phyloP scores from a whole-genome alignment of 2,888 invertebrate species.

The Eupithecia subumbrata region DNA sequence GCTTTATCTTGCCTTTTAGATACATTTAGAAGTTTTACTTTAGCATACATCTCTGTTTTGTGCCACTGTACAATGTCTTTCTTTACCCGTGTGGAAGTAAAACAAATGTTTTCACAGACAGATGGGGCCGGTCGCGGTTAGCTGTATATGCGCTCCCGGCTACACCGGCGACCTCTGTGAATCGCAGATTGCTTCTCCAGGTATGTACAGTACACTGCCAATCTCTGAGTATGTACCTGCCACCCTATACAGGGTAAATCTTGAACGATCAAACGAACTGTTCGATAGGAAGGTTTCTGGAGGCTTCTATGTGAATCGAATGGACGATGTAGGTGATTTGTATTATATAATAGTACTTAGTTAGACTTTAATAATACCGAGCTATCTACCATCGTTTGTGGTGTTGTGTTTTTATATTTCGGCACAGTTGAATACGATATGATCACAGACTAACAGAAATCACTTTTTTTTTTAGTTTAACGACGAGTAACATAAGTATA shows the following conservation, averaged over 20 bases:
- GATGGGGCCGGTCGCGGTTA: constrained; percentile 89
- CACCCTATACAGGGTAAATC: background rate
- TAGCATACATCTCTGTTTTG: background rate
- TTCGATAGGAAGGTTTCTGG: background rate
- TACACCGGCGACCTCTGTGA: constrained; percentile 89
- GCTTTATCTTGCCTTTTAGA: background rate
- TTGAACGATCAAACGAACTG: background rate
- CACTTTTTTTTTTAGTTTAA: no score
- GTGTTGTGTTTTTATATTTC: no score
- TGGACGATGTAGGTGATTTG: no score
- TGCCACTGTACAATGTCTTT: no score
- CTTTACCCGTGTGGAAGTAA: background rate
- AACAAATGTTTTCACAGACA: constrained; percentile 79
- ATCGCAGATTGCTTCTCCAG: constrained; percentile 81
- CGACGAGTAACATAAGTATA: background rate
- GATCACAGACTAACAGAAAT: no score
- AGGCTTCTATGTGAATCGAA: no score
- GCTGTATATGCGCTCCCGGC: constrained; percentile 87
- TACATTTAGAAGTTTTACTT: background rate
- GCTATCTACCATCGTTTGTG: no score
- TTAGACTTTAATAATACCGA: no score
- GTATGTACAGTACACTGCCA: constrained; percentile 47
- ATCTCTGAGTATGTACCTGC: background rate
- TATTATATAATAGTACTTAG: accelerated
- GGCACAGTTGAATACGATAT: background rate